These are phyloP conservation scores for Drymodes brunneopygia DNA, from an alignment of 2,113 vertebrate genomes.

Conservation along the genomic window DNA sequence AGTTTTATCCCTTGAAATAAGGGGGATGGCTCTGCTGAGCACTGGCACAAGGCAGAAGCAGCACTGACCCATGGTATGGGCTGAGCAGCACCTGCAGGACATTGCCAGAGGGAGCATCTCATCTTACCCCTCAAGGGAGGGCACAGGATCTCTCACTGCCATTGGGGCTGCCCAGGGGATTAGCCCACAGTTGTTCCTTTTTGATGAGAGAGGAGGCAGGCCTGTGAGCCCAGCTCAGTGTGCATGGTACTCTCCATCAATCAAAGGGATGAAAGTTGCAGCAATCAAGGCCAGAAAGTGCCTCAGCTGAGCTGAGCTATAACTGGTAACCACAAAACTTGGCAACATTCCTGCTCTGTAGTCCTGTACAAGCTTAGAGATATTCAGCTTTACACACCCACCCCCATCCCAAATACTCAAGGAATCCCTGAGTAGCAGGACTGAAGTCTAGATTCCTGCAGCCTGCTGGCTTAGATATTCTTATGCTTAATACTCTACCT, in stretches of 20 bases:
- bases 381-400: background rate
- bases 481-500: background rate
- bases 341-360: background rate
- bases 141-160: background rate
- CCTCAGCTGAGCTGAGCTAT: background rate
- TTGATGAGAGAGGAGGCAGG: background rate
- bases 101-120: background rate
- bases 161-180: background rate
- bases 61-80: background rate
- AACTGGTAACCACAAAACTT: background rate
- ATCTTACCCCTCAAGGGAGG: background rate
- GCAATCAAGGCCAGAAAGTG: background rate
- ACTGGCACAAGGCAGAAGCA: background rate
- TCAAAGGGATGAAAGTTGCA: background rate
- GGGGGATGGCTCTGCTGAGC: background rate
- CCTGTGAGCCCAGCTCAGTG: background rate
- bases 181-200: slow-evolving; percentile 22
- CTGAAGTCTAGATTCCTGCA: background rate
- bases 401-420: background rate
- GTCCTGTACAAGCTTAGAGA: background rate
- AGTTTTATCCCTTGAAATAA: background rate
- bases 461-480: background rate
- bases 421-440: background rate
- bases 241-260: background rate
- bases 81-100: background rate